A percentile compares a stretch with the other conserved stretches of the same genome.
Conservation (phyloP, 2,888 invertebrate species). For the Synergus japonicus region DNA sequence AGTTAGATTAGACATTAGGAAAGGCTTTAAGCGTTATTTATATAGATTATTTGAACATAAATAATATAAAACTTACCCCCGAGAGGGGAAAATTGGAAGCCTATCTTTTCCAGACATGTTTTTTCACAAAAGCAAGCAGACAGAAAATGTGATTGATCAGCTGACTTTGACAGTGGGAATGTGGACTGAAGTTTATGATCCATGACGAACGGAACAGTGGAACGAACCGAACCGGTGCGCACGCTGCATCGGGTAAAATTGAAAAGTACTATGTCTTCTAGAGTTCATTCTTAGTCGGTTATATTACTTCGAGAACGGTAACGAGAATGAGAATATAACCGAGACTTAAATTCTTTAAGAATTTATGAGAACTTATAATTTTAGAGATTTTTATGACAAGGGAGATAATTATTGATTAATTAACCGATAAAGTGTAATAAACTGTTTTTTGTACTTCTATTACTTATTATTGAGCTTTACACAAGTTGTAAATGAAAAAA, state of each 20-base stretch:
- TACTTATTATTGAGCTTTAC: too few relatives aligned
- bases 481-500: too few relatives aligned
- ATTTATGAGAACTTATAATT: too few relatives aligned
- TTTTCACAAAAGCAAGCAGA: slow-evolving; percentile 63
- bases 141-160: slow-evolving; percentile 74
- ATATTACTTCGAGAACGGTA: too few relatives aligned
- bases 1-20: not conserved
- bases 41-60: slow-evolving; percentile 12
- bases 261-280: too few relatives aligned
- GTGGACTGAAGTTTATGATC: slow-evolving; percentile 8
- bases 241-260: not conserved
- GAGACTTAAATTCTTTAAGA: too few relatives aligned
- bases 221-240: not conserved
- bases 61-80: slow-evolving; percentile 87
- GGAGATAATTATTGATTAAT: too few relatives aligned
- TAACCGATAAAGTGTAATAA: too few relatives aligned
- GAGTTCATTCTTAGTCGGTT: too few relatives aligned
- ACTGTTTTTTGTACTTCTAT: too few relatives aligned
- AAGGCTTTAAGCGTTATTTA: not conserved
- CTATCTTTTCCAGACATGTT: slow-evolving; percentile 93
- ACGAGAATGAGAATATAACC: too few relatives aligned
- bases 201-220: slow-evolving; percentile 17
- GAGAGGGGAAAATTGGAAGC: slow-evolving; percentile 94
- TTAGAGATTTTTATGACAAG: too few relatives aligned
- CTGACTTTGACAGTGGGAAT: slow-evolving; percentile 69